Base-by-base conservation (phyloP, 2,797 vertebrate genomes). In the Crocidura indochinensis region DNA sequence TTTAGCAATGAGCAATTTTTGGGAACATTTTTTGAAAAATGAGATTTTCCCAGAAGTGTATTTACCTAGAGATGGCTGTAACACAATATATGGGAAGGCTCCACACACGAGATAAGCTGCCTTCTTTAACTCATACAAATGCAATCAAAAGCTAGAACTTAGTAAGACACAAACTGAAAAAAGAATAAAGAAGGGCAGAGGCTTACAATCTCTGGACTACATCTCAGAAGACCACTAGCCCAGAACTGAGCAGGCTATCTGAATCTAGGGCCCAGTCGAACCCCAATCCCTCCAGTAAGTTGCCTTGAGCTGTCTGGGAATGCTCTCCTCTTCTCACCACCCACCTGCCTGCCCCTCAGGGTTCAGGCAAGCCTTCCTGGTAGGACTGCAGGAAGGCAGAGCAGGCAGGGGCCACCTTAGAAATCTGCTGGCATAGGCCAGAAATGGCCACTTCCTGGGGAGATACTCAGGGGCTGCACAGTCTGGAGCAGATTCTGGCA, bases 121-220 rank as follows among this genome's bases (percentile, higher is more conserved):
- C 64, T 67, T 71, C 76, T 76, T n/a, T 78, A 69, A 65, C 86
- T 85, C 56, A 11, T 22, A 85, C 29, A 64, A 73, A 6, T 26
- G 27, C 24, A 88, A 73, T 53, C 12, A 38, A 69, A 74, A 74
- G 22, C 53, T 64, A 0, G 47, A 31, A 51, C 44, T 53, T 26
- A 67, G 8, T 17, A 38, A n/a, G 68, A 69, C 24, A 69, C 67
- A 85, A 60, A 88, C 60, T 85, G 65, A 64, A 91, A 78, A 83
- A 44, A 49, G n/a, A n/a, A 72, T 2, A n/a, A 3, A 51, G 46
- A 20, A 17, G 11, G 12, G 51, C 11, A 12, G 17, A 53, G 51
- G 51, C 51, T 12, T 24, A 60, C 0, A 51, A 10, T 14, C 56
- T 38, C 47, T 46, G 2, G 79, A 8, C 11, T 49, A 62, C 68